Percentiles rank a stretch among this genome's conserved stretches.
These are phyloP conservation scores for Lymantria monacha DNA, from an alignment of 2,888 invertebrate genomes.

Conservation along the genomic window DNA sequence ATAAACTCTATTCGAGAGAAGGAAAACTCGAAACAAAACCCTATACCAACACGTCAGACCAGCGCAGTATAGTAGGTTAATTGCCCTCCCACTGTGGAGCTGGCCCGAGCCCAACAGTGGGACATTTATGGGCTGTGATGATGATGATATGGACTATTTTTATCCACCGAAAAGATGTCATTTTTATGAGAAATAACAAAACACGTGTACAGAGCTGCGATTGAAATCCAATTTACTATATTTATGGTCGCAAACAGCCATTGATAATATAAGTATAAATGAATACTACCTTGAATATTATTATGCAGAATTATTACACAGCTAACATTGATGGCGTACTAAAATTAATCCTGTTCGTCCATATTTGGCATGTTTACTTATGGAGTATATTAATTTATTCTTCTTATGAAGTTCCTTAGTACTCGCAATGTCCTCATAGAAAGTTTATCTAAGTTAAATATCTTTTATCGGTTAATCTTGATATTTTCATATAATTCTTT, in stretches of 20 bases:
- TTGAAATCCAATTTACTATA: neutral
- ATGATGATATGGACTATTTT: no score
- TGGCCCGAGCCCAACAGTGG: no score
- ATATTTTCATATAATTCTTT: conserved; percentile 36
- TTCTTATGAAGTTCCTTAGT: conserved; percentile 42
- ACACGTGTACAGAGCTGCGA: no score
- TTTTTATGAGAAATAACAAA: no score
- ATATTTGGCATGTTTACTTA: conserved; percentile 49
- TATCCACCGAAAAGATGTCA: no score
- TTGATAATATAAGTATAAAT: conserved; percentile 40
- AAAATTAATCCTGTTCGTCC: conserved; percentile 47
- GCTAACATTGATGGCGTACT: conserved; percentile 36
- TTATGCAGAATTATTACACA: conserved; percentile 34
- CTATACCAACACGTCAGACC: no score
- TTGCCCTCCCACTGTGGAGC: no score
- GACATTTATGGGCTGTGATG: no score
- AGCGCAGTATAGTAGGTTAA: no score
- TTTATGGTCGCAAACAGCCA: conserved; percentile 7
- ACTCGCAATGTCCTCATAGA: conserved; percentile 37
- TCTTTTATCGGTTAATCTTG: conserved; percentile 38
- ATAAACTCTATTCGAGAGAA: no score
- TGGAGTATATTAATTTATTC: conserved; percentile 46
- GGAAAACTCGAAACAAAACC: no score
- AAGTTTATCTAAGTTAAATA: conserved; percentile 47
- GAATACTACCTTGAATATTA: conserved; percentile 42